phyloP scores from a whole-genome alignment of 1,140 invertebrate genomes.

The Melanaphis sacchari region DNA sequence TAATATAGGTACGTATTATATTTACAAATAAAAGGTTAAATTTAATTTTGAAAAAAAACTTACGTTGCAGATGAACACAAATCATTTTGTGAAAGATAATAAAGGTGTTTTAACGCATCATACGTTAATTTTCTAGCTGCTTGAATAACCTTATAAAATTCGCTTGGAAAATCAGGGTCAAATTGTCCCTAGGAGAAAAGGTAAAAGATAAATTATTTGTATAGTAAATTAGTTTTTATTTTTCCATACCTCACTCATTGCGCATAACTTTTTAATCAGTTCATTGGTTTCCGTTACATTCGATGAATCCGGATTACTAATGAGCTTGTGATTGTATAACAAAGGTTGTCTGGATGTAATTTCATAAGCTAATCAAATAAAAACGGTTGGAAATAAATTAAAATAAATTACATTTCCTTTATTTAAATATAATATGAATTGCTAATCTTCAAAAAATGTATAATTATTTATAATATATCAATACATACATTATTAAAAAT shows the following conservation, averaged over 20 bases:
- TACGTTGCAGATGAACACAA: slow-evolving; percentile 74
- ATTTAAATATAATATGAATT: neutral
- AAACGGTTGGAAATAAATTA: neutral
- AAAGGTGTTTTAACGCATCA: slow-evolving; percentile 67
- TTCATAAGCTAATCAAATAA: slow-evolving; percentile 4
- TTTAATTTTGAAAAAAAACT: slow-evolving; percentile 62
- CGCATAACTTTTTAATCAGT: slow-evolving; percentile 36
- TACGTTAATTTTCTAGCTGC: slow-evolving; percentile 69
- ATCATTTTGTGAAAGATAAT: slow-evolving; percentile 64
- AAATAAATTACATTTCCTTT: neutral
- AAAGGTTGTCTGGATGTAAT: slow-evolving; percentile 47
- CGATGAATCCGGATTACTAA: slow-evolving; percentile 45
- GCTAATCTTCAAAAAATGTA: neutral
- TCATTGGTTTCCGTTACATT: neutral
- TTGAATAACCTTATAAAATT: slow-evolving; percentile 72
- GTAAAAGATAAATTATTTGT: neutral
- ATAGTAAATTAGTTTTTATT: neutral
- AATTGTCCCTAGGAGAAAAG: slow-evolving; percentile 65
- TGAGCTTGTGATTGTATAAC: slow-evolving; percentile 32
- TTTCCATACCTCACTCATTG: slow-evolving; percentile 35
- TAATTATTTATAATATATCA: neutral
- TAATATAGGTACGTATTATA: no score
- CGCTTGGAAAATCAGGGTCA: slow-evolving; percentile 70
- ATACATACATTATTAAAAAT: neutral
- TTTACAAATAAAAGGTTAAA: neutral